Base-by-base conservation (phyloP, 1,140 invertebrate genomes). In the Bradynema listronoti region DNA sequence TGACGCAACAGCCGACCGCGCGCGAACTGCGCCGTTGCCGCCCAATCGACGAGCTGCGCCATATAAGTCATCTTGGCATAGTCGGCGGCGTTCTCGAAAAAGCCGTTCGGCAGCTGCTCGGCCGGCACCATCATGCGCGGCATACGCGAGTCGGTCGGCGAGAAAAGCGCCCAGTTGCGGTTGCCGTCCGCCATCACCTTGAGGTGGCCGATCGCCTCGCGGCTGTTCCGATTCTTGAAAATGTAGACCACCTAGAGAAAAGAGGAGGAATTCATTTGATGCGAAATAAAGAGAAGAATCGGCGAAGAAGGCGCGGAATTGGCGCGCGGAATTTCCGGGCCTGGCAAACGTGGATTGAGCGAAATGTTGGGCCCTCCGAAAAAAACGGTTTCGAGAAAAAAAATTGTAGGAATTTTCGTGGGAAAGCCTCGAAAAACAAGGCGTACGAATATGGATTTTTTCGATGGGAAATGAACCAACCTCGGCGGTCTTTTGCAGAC, bases 91-190 rank as follows among this genome's bases (percentile, higher is more conserved):
- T 66, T 56, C 5, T 68, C 51, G 32, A 42, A 65, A 52, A 69
- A 69, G 7, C 61, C 59, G 16, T 27, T 29, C 14, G 67, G 67
- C 19, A 56, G 14, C 47, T 82, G 80, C 9, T 80, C 78, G 55
- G 82, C 79, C 39, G 84, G 82, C 64, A 91, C 84, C 68, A 83
- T 81, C 51, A 90, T 80, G n/a, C 84, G 77, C 14, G 89, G 89
- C 27, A 89, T 71, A 59, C 87, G 81, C 61, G 81, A 80, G 80
- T 91, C 88, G 58, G 83, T 82, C 0, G 89, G 87, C 45, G 83
- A 78, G 74, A 90, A 87, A 11, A 85, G 68, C 3, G 84, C 84
- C 63, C 69, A 78, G 3, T 79, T 79, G 49, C 80, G 78, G 64
- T 84, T 84, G 63, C 81, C 82, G 65, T 85, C 84, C 11, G n/a